Evolutionary conservation across 2,888 invertebrate genomes (phyloP).

Genomic region (Himalopsyche tibetana): DNA sequence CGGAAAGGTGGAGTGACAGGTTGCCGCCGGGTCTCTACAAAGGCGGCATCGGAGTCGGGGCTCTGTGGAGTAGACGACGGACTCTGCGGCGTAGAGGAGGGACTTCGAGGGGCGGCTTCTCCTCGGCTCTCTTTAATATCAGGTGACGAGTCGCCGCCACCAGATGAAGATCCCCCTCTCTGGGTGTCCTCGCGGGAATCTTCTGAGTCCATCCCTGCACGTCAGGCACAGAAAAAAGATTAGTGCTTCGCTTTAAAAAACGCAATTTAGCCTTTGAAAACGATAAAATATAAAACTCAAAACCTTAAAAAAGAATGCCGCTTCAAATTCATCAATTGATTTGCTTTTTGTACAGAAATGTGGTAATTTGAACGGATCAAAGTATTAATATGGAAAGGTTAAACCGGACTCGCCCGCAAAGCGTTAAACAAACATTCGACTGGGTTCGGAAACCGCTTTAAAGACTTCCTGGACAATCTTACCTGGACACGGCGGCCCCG

Average conservation of each 20-base stretch:
- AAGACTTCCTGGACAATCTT: constrained; percentile 76
- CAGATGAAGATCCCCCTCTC: constrained; percentile 72
- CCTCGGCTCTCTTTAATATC: constrained; percentile 67
- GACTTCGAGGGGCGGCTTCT: constrained; percentile 70
- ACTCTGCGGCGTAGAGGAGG: constrained; percentile 69
- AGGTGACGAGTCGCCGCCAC: constrained; percentile 66
- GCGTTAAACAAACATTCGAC: constrained; percentile 65
- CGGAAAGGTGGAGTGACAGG: constrained; percentile 44
- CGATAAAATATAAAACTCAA: constrained; percentile 40
- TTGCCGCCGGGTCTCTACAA: constrained; percentile 36
- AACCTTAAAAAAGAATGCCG: constrained; percentile 15
- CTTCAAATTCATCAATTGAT: constrained; percentile 13
- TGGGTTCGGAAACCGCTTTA: constrained; percentile 75
- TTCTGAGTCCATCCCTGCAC: constrained; percentile 78
- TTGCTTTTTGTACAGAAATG: constrained; percentile 17
- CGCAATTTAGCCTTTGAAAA: background rate
- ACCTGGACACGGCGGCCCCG: constrained; percentile 77
- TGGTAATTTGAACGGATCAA: constrained; percentile 42
- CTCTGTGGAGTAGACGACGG: constrained; percentile 53
- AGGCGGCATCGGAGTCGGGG: constrained; percentile 14
- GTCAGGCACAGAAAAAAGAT: constrained; percentile 3
- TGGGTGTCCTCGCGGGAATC: constrained; percentile 77
- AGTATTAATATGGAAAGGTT: constrained; percentile 44
- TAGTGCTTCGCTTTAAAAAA: background rate
- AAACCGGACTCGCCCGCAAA: constrained; percentile 63